phyloP scores from a whole-genome alignment of 2,888 invertebrate species.

The Mellilla xanthometata region DNA sequence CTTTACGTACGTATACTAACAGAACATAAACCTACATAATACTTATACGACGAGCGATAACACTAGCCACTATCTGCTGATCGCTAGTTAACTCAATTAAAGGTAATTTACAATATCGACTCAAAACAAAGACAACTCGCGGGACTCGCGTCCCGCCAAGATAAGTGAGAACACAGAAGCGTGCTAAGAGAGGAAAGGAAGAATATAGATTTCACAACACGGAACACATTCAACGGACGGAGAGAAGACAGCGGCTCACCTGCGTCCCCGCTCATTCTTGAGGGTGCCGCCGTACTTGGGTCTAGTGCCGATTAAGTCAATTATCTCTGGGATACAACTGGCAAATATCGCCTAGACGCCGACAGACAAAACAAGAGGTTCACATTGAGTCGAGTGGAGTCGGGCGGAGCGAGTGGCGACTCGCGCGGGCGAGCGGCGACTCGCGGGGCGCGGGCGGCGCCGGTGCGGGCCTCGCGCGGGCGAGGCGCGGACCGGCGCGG shows the following conservation, averaged over 20 bases:
- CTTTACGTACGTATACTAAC: slow-evolving; percentile 77
- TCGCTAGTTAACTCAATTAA: slow-evolving; percentile 79
- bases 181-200: slow-evolving; percentile 83
- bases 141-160: slow-evolving; percentile 80
- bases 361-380: slow-evolving; percentile 85
- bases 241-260: slow-evolving; percentile 92
- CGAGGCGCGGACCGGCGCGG: slow-evolving; percentile 22
- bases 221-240: slow-evolving; percentile 84
- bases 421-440: slow-evolving; percentile 35
- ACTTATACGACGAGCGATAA: slow-evolving; percentile 69
- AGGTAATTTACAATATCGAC: slow-evolving; percentile 77
- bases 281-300: slow-evolving; percentile 99
- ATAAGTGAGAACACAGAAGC: slow-evolving; percentile 84
- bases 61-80: slow-evolving; percentile 82
- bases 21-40: slow-evolving; percentile 72
- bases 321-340: slow-evolving; percentile 99
- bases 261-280: slow-evolving; percentile 99
- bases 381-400: slow-evolving; percentile 73
- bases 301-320: slow-evolving; percentile 99
- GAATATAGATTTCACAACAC: slow-evolving; percentile 81
- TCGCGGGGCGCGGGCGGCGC: slow-evolving; percentile 35
- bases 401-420: slow-evolving; percentile 40
- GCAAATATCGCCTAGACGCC: slow-evolving; percentile 99
- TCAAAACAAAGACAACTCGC: slow-evolving; percentile 78
- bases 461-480: slow-evolving; percentile 19